Percentiles rank a stretch among this genome's conserved stretches.
Conservation (phyloP, 2,113 vertebrate genomes). For the Cynopterus brachyotis region DNA sequence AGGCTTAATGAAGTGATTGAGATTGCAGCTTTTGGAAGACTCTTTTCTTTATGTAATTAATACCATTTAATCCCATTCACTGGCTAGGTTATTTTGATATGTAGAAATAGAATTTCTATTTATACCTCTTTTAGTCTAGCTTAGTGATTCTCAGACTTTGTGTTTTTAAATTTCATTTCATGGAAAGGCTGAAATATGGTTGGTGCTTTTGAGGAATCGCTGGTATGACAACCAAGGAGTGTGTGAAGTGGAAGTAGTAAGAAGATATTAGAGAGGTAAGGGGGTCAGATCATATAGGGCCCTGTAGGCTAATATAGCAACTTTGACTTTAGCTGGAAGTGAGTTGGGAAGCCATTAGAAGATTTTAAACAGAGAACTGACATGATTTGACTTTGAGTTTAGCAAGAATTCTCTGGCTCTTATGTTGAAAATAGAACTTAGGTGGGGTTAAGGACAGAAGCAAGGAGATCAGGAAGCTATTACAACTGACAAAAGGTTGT, state of each 20-base stretch:
- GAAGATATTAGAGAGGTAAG: not conserved
- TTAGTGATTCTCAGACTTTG: not conserved
- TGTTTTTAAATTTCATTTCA: conserved; percentile 18
- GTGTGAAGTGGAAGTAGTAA: not conserved
- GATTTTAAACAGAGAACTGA: not conserved
- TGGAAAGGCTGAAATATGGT: not conserved
- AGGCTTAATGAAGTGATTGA: not conserved
- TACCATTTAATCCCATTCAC: not conserved
- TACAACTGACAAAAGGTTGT: not conserved
- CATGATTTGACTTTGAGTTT: conserved; percentile 20
- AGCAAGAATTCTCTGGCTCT: not conserved
- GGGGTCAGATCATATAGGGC: not conserved
- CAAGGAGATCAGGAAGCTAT: not conserved
- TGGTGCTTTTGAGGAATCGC: not conserved
- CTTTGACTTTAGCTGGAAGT: not conserved
- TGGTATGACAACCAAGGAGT: not conserved
- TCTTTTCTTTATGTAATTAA: conserved; percentile 11
- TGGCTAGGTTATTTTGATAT: not conserved
- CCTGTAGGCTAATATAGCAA: not conserved
- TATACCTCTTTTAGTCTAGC: not conserved
- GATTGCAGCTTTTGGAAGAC: not conserved
- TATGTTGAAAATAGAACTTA: conserved; percentile 21
- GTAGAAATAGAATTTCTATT: not conserved
- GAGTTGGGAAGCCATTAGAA: not conserved
- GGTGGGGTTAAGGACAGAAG: not conserved